Evolutionary conservation across 2,888 invertebrate genomes (phyloP), one percentile per base, ranked within the genome.

Genomic region (Phrixothrix hirtus): DNA sequence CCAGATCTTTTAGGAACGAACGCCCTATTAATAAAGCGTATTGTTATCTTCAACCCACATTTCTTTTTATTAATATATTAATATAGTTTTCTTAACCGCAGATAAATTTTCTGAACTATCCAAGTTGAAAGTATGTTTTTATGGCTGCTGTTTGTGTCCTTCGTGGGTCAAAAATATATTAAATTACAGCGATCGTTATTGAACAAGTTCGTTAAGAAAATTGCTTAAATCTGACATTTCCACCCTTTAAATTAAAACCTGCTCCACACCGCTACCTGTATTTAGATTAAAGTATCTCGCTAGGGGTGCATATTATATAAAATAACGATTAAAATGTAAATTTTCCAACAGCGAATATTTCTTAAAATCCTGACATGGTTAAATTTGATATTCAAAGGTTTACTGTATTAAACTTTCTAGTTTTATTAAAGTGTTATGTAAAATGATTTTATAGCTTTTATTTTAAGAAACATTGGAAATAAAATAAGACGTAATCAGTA

Each of bases 311-410:
- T 34, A 34, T 43, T 32, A 43, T 38, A 47, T 38, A 39, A 47
- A 43, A 45, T 53, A 53, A 37, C 43, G 45, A 44, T 57, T 57
- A 43, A 41, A 41, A 48, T 47, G 46, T 38, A 44, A 48, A 43
- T 53, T 38, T 48, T 10, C 14, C 39, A 17, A 34, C 35, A 39
- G 36, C 14, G 36, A 49, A 43, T 43, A 43, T 49, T 49, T 49
- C 42, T 43, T n/a, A n/a, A n/a, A n/a, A n/a, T n/a, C n/a, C n/a
- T n/a, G n/a, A n/a, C n/a, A n/a, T n/a, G n/a, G n/a, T n/a, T n/a
- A n/a, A n/a, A n/a, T n/a, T n/a, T n/a, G n/a, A n/a, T n/a, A n/a
- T n/a, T n/a, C n/a, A n/a, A n/a, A n/a, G n/a, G n/a, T n/a, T n/a
- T n/a, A n/a, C n/a, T n/a, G n/a, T n/a, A n/a, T n/a, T n/a, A n/a